Evolutionary conservation across 2,888 invertebrate genomes (phyloP).

Genomic region (Mystacides longicornis): DNA sequence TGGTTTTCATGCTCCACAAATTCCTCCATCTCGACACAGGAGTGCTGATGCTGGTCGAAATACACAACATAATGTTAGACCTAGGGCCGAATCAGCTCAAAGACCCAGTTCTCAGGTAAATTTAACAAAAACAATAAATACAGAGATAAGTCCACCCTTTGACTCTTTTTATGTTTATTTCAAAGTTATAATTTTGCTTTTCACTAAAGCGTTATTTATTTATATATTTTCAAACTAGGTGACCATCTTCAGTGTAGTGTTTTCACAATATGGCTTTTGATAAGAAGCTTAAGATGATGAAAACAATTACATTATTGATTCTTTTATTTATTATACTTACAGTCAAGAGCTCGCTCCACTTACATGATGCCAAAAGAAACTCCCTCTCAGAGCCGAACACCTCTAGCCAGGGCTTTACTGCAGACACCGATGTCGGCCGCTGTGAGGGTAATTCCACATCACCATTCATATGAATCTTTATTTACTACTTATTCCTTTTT

Average conservation of each 20-base stretch:
- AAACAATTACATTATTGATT: neutral
- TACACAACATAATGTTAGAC: constrained; percentile 8
- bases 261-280: neutral
- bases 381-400: constrained; percentile 14
- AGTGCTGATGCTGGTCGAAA: constrained; percentile 20
- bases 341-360: constrained; percentile 10
- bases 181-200: too few species aligned
- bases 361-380: constrained; percentile 12
- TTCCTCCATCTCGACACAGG: constrained; percentile 12
- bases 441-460: neutral
- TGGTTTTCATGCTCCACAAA: neutral
- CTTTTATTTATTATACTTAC: neutral
- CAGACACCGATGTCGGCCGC: constrained; percentile 18
- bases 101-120: constrained; percentile 18
- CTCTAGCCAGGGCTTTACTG: constrained; percentile 8
- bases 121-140: too few species aligned
- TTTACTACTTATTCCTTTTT: too few species aligned
- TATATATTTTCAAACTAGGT: too few species aligned
- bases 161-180: too few species aligned
- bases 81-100: constrained; percentile 17
- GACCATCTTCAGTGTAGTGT: neutral
- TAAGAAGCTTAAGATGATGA: neutral
- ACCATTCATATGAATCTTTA: too few species aligned
- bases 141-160: too few species aligned
- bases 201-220: too few species aligned